Base-by-base conservation (phyloP, 2,888 invertebrate species). In the Busseola fusca region DNA sequence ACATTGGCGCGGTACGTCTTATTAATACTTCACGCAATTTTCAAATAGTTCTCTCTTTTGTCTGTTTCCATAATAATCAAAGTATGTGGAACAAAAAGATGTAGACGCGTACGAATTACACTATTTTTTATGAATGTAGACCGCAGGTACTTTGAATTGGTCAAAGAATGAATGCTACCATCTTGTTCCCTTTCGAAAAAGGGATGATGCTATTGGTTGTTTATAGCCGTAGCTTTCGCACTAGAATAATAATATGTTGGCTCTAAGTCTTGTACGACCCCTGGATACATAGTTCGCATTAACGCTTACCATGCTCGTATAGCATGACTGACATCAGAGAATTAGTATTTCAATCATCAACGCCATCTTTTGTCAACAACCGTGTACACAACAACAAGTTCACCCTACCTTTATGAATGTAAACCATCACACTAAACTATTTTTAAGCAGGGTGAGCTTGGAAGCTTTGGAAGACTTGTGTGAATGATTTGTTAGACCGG, bases 1-100 rank as follows among this genome's bases (percentile, higher is more conserved):
- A 93, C 48, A 84, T 93, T n/a, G 89, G 88, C 58, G 87, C 89
- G 86, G 95, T 94, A 85, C 1, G 76, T 57, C 3, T n/a, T n/a
- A 25, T 5, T 54, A 18, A 14, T 34, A n/a, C 21, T 54, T n/a
- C 1, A 48, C 18, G 16, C 14, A 69, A 37, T 37, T 7, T 7
- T 6, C 50, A 18, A 18, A 12, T 12, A 14, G 12, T 42, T 16
- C 7, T 21, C 5, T 3, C 16, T 3, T 58, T 50, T 42, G 14
- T 71, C 21, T n/a, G 25, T 45, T 27, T 34, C 0, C 1, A 1
- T n/a, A 21, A 27, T 27, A 42, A 58, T 42, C 21, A 6, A 40
- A 42, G 3, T n/a, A 48, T 21, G 48, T n/a, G 37, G 0, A 12
- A 40, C 14, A 40, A 40, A 1, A 14, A 40, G 40, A 40, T 4